Conservation (phyloP, 2,113 vertebrate genomes). For the Lipophrys pholis region DNA sequence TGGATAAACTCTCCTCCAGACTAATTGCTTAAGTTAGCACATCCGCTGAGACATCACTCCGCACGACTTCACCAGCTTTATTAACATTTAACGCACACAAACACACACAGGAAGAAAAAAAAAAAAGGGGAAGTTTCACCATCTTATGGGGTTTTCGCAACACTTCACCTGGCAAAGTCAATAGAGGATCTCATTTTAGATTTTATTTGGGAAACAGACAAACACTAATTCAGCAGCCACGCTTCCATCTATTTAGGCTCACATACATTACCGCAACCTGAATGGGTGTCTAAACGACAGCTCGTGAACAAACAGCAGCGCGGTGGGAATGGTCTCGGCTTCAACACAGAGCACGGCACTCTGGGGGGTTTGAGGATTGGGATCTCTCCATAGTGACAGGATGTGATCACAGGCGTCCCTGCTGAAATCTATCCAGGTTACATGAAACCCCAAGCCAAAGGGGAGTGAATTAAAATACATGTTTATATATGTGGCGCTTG, state of each 20-base stretch:
- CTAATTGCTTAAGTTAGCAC: slow-evolving; percentile 71
- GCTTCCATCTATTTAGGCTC: slow-evolving; percentile 75
- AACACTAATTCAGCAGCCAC: slow-evolving; percentile 62
- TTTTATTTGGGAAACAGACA: slow-evolving; percentile 65
- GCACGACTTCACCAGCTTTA: slow-evolving; percentile 44
- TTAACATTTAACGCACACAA: slow-evolving; percentile 40
- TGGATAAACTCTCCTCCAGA: slow-evolving; percentile 51
- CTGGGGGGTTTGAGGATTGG: slow-evolving; percentile 74
- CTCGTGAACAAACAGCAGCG: slow-evolving; percentile 81
- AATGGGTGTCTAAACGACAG: slow-evolving; percentile 78
- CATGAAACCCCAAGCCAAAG: slow-evolving; percentile 51
- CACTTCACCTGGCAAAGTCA: slow-evolving; percentile 50
- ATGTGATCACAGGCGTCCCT: slow-evolving; percentile 73
- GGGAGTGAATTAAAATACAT: slow-evolving; percentile 31
- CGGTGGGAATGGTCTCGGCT: slow-evolving; percentile 77
- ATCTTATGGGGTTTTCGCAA: slow-evolving; percentile 25
- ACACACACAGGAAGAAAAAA: no score
- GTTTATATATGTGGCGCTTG: slow-evolving; percentile 27
- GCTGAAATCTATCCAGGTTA: slow-evolving; percentile 77
- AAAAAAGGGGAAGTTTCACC: slow-evolving; percentile 13
- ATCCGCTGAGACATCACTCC: slow-evolving; percentile 66
- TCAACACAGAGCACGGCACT: slow-evolving; percentile 61
- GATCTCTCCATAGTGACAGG: slow-evolving; percentile 79
- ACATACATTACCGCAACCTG: slow-evolving; percentile 74
- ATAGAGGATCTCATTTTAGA: slow-evolving; percentile 44